Base-by-base conservation (phyloP, 1,140 invertebrate species). In the Monochamus saltuarius region DNA sequence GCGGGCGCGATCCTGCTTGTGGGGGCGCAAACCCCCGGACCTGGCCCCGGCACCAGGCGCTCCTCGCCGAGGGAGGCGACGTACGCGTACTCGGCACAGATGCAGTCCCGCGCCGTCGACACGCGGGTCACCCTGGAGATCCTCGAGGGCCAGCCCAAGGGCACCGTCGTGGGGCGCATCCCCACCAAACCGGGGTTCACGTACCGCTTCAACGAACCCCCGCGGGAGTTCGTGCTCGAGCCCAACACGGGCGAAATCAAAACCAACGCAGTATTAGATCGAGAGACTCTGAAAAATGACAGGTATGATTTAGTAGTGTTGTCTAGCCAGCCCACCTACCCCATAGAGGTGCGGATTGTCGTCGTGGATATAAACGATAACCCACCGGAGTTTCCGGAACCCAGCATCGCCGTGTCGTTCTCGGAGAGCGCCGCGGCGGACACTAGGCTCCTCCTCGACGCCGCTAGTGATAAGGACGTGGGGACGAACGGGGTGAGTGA, bases 331-430 rank as follows among this genome's bases (percentile, higher is more conserved):
- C 92, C 94, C 2, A 95, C 92, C 0, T 95, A 95, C 76, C 93
- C 93, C 0, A 92, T 96, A 54, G 93, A 95, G 77, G 92, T 97
- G 9, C 81, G 91, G 58, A 91, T 96, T 59, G 78, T 87, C 10
- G 89, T 97, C 1, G 75, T 88, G 0, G 93, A 97, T 75, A 83
- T 94, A 14, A 96, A 96, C 75, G 94, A 96, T 77, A 94, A 96
- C 78, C 82, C 87, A 19, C 92, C 93, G 0, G 86, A 89, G 75
- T 95, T 97, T 79, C 94, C 92, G 1, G 94, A 97, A 73, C 83
- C 89, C 0, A 88, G 85, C 61, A 91, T 94, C 39, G 88, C 87
- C 0, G 88, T 95, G 0, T 85, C 87, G 10, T 95, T 95, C 73
- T 95, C 94, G 1, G 95, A 97, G 76, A 94, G 93, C 66, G 92